Base-by-base conservation (phyloP, 2,113 vertebrate genomes). In the Lanius collurio region DNA sequence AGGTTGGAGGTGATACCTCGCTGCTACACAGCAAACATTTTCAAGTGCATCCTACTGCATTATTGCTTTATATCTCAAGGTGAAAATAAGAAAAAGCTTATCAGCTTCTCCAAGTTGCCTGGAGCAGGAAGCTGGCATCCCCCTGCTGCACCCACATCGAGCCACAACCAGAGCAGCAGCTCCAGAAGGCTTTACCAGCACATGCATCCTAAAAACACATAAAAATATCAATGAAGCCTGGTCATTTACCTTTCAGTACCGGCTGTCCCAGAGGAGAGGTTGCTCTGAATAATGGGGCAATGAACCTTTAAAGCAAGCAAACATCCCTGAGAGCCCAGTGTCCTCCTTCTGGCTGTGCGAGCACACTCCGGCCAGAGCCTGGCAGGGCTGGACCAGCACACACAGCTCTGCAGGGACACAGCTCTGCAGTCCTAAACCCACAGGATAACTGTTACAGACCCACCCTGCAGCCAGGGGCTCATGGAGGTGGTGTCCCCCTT, bases 351-450 rank as follows among this genome's bases (percentile, higher is more conserved):
- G 1, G 1, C 52, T 11, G 30, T 1, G 26, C 1, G 6, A 42
- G 21, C 49, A 20, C 0, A 0, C 76, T 65, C 68, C 0, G 0
- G 64, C 50, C 65, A 39, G 41, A 73, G 68, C 27, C 30, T 0
- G 0, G 77, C 3, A 2, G 2, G 10, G 78, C 62, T 37, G 52
- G 15, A 23, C 6, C 28, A 26, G 55, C 73, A 42, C 13, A 2
- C 33, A 1, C 30, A n/a, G 86, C 57, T 79, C 46, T 49, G 69
- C 55, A n/a, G 78, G 78, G 64, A 11, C 85, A 70, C 74, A 60
- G 65, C 80, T 17, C 69, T 59, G 78, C 65, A 44, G 30, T 62
- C 62, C 50, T n/a, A 5, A 53, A n/a, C 1, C 35, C 42, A 2
- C 1, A 1, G 60, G 47, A 1, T 1, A 59, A n/a, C 31, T 21